A percentile compares a stretch with the other conserved stretches of the same genome.
Conservation (phyloP, 2,113 vertebrate genomes). For the Tonatia bakeri region DNA sequence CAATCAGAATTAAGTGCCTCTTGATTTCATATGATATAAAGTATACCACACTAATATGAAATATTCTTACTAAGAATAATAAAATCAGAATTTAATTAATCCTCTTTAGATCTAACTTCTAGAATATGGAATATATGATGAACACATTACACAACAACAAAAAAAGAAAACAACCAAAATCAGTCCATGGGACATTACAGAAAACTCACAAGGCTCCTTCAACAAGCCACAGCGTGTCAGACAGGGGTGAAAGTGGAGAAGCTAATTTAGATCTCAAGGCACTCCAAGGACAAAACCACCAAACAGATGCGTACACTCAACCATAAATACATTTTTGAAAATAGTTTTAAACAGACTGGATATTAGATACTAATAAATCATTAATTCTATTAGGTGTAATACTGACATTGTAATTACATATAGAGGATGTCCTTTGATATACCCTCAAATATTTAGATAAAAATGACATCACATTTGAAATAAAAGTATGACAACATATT, state of each 20-base stretch:
- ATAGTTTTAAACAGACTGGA: background rate
- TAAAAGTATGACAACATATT: background rate
- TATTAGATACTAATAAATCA: background rate
- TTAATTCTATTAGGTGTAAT: slow-evolving; percentile 4
- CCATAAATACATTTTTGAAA: background rate
- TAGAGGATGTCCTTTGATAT: background rate
- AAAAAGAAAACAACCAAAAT: background rate
- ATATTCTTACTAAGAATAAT: background rate
- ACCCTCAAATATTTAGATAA: background rate
- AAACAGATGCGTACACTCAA: background rate
- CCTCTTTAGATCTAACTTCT: background rate
- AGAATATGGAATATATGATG: background rate
- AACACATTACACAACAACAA: background rate
- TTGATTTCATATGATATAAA: background rate
- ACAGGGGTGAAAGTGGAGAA: background rate
- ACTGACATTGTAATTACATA: background rate
- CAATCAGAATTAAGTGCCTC: background rate
- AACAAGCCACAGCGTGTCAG: background rate
- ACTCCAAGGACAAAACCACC: background rate
- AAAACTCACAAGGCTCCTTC: background rate
- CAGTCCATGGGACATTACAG: background rate
- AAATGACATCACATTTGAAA: background rate
- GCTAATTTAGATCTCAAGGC: background rate
- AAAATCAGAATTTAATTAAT: background rate
- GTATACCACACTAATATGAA: background rate